These are phyloP conservation scores for Phyllotis vaccarum DNA, from an alignment of 2,797 vertebrate genomes.

Conservation along the genomic window DNA sequence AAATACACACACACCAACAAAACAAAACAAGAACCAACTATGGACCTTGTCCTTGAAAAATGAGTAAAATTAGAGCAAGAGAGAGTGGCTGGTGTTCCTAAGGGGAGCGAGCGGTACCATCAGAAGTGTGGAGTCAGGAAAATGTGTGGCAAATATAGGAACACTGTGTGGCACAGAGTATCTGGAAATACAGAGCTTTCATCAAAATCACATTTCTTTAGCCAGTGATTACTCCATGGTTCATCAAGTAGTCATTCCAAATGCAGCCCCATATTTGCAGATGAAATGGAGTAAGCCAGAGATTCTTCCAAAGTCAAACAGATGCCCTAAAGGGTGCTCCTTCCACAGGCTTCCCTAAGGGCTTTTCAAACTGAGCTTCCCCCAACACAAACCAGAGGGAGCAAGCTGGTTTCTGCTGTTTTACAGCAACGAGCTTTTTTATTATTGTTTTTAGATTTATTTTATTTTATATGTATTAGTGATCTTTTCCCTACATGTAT, in stretches of 20 bases:
- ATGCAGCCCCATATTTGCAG: conserved; percentile 17
- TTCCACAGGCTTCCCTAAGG: not conserved
- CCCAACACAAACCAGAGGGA: not conserved
- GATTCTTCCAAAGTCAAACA: conserved; percentile 9
- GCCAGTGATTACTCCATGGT: conserved; percentile 55
- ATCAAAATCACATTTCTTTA: conserved; percentile 46
- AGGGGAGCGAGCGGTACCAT: not conserved
- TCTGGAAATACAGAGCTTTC: conserved; percentile 50
- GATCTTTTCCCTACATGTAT: not conserved
- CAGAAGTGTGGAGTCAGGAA: conserved; percentile 64
- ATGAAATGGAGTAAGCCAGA: conserved; percentile 55
- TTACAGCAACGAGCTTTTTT: not conserved
- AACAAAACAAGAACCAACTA: too few species aligned
- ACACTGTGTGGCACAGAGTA: conserved; percentile 13
- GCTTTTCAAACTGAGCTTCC: conserved; percentile 11
- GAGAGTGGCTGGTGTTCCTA: not conserved
- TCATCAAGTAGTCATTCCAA: conserved; percentile 23
- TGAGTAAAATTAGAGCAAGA: conserved; percentile 55
- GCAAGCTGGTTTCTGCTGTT: not conserved
- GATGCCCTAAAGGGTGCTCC: not conserved
- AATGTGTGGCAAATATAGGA: conserved; percentile 36
- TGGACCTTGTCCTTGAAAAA: conserved; percentile 59
- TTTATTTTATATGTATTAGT: not conserved
- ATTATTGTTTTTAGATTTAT: not conserved
- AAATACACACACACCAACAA: not conserved